These are phyloP conservation scores for Sinocyclocheilus grahami DNA, from an alignment of 2,113 vertebrate species.

Conservation along the genomic window DNA sequence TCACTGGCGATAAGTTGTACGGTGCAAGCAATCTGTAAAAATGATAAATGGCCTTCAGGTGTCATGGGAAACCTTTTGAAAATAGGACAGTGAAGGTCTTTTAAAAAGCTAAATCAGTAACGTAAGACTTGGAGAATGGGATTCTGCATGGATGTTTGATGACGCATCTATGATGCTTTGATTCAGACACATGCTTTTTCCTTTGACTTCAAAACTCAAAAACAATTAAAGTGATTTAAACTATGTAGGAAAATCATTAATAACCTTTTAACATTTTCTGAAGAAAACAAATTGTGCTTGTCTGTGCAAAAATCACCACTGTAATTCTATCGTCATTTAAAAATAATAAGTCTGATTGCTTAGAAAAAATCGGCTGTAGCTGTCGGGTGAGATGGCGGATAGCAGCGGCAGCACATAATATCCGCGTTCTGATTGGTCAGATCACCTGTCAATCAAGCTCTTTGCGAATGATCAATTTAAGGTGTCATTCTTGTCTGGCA, in stretches of 20 bases:
- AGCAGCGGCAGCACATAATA: no score
- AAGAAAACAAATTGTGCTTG: neutral
- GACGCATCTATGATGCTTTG: neutral
- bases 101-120: conserved; percentile 49
- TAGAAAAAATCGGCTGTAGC: neutral
- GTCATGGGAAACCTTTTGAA: conserved; percentile 69
- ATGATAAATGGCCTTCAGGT: conserved; percentile 78
- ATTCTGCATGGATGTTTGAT: neutral
- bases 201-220: neutral
- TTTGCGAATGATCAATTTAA: neutral
- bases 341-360: neutral
- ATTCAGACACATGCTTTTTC: neutral
- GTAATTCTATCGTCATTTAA: neutral
- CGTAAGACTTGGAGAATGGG: neutral
- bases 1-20: conserved; percentile 54
- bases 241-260: neutral
- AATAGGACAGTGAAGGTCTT: conserved; percentile 70
- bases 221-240: neutral
- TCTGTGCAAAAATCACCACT: neutral
- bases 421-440: no score
- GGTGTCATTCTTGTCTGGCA: neutral
- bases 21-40: conserved; percentile 56
- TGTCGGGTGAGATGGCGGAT: no score
- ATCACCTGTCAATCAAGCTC: no score
- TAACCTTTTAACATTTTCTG: neutral